Percentiles rank a stretch among this genome's conserved stretches.
phyloP scores from a whole-genome alignment of 2,888 invertebrate species.

The Agriotes lineatus region DNA sequence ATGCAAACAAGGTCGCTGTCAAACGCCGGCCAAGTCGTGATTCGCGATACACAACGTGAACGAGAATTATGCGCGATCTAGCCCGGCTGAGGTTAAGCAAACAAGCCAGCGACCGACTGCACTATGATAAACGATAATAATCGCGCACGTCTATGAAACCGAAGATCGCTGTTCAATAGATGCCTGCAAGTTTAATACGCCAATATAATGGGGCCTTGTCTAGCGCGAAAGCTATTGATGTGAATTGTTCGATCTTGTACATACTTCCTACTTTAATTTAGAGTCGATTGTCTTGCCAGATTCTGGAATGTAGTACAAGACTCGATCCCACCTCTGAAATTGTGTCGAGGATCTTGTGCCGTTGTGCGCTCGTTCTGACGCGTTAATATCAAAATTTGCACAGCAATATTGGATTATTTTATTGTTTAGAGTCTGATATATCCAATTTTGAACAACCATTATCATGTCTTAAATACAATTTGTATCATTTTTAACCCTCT shows the following conservation, averaged over 20 bases:
- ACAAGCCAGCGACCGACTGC: slow-evolving; percentile 33
- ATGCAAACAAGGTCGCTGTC: slow-evolving; percentile 50
- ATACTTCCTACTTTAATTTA: slow-evolving; percentile 22
- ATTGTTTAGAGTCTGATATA: no score
- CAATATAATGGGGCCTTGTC: slow-evolving; percentile 22
- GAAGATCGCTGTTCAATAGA: slow-evolving; percentile 29
- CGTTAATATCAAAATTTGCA: background rate
- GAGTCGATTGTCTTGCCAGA: slow-evolving; percentile 7
- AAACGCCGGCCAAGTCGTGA: slow-evolving; percentile 47
- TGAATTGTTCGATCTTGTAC: slow-evolving; percentile 18
- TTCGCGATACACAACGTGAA: slow-evolving; percentile 45
- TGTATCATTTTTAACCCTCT: no score
- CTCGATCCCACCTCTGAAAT: slow-evolving; percentile 11
- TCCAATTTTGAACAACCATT: no score
- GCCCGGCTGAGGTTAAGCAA: slow-evolving; percentile 39
- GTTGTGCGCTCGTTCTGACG: no score
- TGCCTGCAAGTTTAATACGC: slow-evolving; percentile 31
- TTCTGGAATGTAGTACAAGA: slow-evolving; percentile 5
- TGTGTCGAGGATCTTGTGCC: background rate
- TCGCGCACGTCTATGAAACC: slow-evolving; percentile 25
- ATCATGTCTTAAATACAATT: no score
- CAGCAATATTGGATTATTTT: background rate
- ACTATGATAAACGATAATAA: slow-evolving; percentile 42
- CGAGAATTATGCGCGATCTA: slow-evolving; percentile 43
- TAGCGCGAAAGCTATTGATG: slow-evolving; percentile 10